Evolutionary conservation across 2,797 vertebrate species (phyloP).

Genomic region (Cetoscarus ocellatus): DNA sequence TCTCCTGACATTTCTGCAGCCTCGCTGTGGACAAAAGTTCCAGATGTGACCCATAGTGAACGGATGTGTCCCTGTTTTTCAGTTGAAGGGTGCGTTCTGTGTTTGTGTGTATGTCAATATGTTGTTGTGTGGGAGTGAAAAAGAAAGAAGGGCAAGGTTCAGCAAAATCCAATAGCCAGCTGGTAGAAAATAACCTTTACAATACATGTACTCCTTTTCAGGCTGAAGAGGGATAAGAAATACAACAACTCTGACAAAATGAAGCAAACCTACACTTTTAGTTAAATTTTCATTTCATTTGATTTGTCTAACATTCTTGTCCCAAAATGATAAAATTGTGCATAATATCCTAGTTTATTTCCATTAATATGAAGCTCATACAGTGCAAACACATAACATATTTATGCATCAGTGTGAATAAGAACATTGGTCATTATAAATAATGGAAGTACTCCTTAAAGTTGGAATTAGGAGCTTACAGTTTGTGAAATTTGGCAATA

Average conservation of each 20-base stretch:
- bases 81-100: not conserved
- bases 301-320: too few species aligned
- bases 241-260: constrained; percentile 47
- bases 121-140: constrained; percentile 20
- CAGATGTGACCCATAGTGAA: constrained; percentile 18
- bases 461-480: too few species aligned
- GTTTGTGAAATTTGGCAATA: too few species aligned
- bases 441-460: too few species aligned
- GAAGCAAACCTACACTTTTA: constrained; percentile 31
- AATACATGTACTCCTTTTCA: constrained; percentile 45
- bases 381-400: too few species aligned
- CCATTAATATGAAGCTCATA: too few species aligned
- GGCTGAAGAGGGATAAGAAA: constrained; percentile 34
- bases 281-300: constrained; percentile 6
- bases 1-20: constrained; percentile 32
- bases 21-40: constrained; percentile 12
- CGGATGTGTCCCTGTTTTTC: constrained; percentile 10
- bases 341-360: too few species aligned
- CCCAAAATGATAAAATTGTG: too few species aligned
- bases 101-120: constrained; percentile 16
- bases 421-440: too few species aligned
- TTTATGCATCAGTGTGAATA: too few species aligned
- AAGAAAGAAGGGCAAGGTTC: constrained; percentile 45
- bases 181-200: constrained; percentile 60
- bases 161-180: constrained; percentile 49